Percentiles rank a stretch among this genome's conserved stretches.
Conservation (phyloP, 2,797 vertebrate genomes). For the Alfaro cultratus region DNA sequence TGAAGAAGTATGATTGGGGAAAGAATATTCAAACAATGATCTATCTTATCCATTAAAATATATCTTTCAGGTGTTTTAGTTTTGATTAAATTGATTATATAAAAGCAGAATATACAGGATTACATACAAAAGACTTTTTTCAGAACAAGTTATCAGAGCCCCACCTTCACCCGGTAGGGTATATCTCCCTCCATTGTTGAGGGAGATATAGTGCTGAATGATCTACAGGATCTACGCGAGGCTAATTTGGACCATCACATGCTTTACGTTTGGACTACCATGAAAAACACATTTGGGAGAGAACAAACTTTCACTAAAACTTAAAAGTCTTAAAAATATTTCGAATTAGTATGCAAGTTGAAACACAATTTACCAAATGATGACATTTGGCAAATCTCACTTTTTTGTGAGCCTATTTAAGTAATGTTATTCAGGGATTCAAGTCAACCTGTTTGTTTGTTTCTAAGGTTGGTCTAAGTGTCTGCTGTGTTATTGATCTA, state of each 20-base stretch:
- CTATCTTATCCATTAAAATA: too few relatives aligned
- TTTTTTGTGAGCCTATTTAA: neutral
- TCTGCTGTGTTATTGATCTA: too few relatives aligned
- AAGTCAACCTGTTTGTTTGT: neutral
- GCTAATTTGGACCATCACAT: conserved; percentile 6
- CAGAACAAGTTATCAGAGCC: too few relatives aligned
- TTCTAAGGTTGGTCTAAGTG: neutral
- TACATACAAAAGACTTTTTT: too few relatives aligned
- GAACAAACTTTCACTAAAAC: conserved; percentile 21
- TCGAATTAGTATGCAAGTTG: neutral
- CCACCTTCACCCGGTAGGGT: neutral
- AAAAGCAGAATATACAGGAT: too few relatives aligned
- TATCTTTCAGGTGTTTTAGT: too few relatives aligned
- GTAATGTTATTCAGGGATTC: neutral
- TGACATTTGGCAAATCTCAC: conserved; percentile 1
- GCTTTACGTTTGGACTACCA: conserved; percentile 5
- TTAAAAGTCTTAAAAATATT: neutral
- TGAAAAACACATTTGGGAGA: conserved; percentile 20
- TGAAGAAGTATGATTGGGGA: too few relatives aligned
- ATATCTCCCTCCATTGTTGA: neutral
- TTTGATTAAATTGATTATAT: too few relatives aligned
- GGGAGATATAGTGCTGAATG: neutral
- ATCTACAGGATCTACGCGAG: neutral
- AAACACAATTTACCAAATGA: neutral
- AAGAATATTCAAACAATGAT: too few relatives aligned